Conservation (phyloP, 1,140 invertebrate species). For the Hylaeus volcanicus region DNA sequence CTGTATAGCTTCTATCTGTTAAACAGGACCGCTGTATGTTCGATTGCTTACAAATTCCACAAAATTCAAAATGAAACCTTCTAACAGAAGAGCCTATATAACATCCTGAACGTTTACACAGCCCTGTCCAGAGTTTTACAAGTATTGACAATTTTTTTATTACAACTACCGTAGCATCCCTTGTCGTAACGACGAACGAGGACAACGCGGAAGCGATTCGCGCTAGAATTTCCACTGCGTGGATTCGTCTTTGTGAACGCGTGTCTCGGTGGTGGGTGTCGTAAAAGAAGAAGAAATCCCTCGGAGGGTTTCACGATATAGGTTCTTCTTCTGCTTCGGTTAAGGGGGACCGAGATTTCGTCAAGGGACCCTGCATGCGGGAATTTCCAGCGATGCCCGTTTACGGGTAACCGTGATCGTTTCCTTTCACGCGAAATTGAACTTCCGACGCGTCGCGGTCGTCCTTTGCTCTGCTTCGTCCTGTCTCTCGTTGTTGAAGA, state of each 20-base stretch:
- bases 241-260: neutral
- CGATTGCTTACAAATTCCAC: no score
- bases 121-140: no score
- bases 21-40: no score
- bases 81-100: no score
- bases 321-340: neutral
- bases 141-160: no score
- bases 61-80: no score
- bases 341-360: neutral
- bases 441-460: constrained; percentile 45
- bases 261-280: neutral
- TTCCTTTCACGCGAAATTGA: constrained; percentile 51
- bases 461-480: neutral
- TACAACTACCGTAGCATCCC: no score
- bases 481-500: neutral
- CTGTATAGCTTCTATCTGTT: no score
- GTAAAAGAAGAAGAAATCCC: constrained; percentile 11
- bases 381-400: constrained; percentile 49
- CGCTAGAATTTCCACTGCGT: neutral
- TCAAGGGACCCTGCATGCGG: neutral
- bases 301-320: neutral
- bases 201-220: neutral
- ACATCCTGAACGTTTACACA: no score
- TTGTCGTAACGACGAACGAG: neutral
- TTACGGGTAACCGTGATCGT: constrained; percentile 40